Base-by-base conservation (phyloP, 2,888 invertebrate genomes). In the Polietes domitor region DNA sequence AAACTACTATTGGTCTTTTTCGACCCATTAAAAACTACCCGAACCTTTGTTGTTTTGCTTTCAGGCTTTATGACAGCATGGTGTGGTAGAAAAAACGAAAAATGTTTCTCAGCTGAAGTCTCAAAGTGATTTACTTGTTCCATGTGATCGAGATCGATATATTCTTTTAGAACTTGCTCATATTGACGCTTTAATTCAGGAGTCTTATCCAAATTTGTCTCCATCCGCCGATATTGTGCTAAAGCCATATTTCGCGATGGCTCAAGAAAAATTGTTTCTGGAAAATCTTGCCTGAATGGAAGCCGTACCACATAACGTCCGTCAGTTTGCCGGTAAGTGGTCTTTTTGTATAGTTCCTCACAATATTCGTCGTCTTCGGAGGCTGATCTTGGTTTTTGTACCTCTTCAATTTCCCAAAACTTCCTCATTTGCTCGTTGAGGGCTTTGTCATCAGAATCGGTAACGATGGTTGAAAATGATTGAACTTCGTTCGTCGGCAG, bases 1-100 rank as follows among this genome's bases (percentile, higher is more conserved):
- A 17, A 5, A 1, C 84, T 75, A 19, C 71, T 76, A 3, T 61
- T 50, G 17, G 80, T 55, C 2, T 28, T 65, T 10, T 53, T 41
- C 0, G 85, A 86, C 0, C 85, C 86, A 55, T 86, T 80, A 50
- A 87, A 86, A 7, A 85, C 85, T 0, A 87, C 81, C 15, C 82
- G 41, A 7, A 84, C 43, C 63, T 82, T 86, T 10, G 81, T 82
- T 2, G 63, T 63, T 12, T 41, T 47, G 5, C 15, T 63, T 12
- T 19, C 47, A 7, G 17, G 65, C 24, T 15, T 21, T 63, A 75
- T 26, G 9, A 65, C 63, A 7, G 75, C 75, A 28, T 75, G 75
- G 12, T 75, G 74, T 5, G 74, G 61, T 37, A 73, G 17, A 32
- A 28, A 73, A 19, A 21, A 73, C 0, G 41, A 73, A 28, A 47